Conservation (phyloP, 2,113 vertebrate species). For the Phyllostomus hastatus region DNA sequence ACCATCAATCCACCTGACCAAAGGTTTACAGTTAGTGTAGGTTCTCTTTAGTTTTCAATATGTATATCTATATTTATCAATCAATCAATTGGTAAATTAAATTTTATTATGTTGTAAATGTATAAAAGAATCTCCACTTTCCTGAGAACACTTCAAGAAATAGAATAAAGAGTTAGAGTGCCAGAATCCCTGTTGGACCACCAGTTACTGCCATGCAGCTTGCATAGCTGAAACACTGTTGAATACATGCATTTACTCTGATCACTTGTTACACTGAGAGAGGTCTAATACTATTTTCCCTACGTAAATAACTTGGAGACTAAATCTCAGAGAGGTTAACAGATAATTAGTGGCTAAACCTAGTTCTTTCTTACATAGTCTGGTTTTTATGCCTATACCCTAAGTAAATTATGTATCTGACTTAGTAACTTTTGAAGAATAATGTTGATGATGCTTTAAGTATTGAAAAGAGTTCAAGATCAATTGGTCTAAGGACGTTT, state of each 20-base stretch:
- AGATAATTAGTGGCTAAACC: neutral
- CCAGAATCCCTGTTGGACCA: neutral
- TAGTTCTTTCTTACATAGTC: neutral
- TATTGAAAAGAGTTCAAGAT: neutral
- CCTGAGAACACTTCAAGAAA: neutral
- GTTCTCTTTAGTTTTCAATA: neutral
- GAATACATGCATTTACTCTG: neutral
- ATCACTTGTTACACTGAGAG: neutral
- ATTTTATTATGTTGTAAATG: neutral
- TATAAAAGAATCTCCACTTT: neutral
- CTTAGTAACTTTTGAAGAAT: neutral
- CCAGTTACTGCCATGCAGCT: neutral
- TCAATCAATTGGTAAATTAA: neutral
- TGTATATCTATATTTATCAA: neutral
- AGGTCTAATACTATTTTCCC: neutral
- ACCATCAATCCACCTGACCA: neutral
- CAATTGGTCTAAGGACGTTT: constrained; percentile 15
- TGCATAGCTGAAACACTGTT: neutral
- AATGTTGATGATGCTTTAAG: neutral
- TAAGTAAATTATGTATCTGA: neutral
- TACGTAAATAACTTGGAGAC: neutral
- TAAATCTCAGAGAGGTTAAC: neutral
- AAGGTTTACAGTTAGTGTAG: neutral
- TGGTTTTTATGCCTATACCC: neutral
- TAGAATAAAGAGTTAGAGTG: neutral